Conservation (phyloP, 1,140 invertebrate species). For the Pogonognathellus flavescens region DNA sequence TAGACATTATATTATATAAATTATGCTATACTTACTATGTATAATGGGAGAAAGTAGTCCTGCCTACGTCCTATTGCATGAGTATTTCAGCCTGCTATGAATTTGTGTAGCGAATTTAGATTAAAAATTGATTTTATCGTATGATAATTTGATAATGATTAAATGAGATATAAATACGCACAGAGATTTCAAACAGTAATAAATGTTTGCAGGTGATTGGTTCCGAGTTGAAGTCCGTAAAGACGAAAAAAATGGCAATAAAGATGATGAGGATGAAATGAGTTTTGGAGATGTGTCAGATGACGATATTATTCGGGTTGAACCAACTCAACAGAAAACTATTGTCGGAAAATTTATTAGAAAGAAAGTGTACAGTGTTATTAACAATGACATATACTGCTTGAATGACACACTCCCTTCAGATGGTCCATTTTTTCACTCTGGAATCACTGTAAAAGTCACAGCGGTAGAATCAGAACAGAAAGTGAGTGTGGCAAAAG, state of each 20-base stretch:
- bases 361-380: not conserved
- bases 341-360: slow-evolving; percentile 53
- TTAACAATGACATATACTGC: slow-evolving; percentile 52
- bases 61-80: too few species aligned
- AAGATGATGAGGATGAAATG: not conserved
- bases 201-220: slow-evolving; percentile 53
- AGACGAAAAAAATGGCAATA: slow-evolving; percentile 28
- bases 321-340: slow-evolving; percentile 51
- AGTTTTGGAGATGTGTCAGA: not conserved
- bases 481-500: not conserved
- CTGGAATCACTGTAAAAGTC: slow-evolving; percentile 6
- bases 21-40: too few species aligned
- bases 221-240: slow-evolving; percentile 33
- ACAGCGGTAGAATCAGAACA: slow-evolving; percentile 53
- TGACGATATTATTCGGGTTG: slow-evolving; percentile 12
- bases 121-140: too few species aligned
- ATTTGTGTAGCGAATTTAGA: too few species aligned
- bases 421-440: not conserved
- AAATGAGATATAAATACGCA: too few species aligned
- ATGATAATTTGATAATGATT: too few species aligned
- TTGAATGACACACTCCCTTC: not conserved
- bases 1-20: not conserved
- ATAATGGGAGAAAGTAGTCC: too few species aligned
- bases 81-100: too few species aligned
- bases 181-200: too few species aligned